Conservation (phyloP, 2,113 vertebrate genomes). For the Ophthalmolycus amberensis region DNA sequence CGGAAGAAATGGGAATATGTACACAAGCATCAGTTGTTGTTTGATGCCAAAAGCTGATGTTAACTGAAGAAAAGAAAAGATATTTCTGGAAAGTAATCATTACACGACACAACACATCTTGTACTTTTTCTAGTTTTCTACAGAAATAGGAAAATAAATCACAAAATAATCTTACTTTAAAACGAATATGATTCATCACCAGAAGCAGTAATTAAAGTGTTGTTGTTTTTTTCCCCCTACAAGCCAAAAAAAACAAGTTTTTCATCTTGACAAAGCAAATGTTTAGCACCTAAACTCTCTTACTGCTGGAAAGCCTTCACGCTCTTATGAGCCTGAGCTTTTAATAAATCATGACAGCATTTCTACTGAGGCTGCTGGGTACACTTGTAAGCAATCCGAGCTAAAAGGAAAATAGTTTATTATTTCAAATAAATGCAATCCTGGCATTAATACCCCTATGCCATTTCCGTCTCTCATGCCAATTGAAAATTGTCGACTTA, state of each 20-base stretch:
- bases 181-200: neutral
- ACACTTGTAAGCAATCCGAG: slow-evolving; percentile 32
- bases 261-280: slow-evolving; percentile 6
- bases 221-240: neutral
- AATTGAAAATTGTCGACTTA: slow-evolving; percentile 27
- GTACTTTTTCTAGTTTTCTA: neutral
- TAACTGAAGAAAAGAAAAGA: neutral
- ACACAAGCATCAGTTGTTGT: too few relatives aligned
- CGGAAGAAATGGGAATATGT: neutral
- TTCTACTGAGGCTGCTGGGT: slow-evolving; percentile 14
- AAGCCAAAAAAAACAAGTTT: neutral
- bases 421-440: slow-evolving; percentile 49
- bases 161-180: neutral
- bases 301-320: slow-evolving; percentile 1
- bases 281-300: slow-evolving; percentile 15
- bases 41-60: neutral
- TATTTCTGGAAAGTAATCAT: slow-evolving; percentile 5
- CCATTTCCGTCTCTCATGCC: slow-evolving; percentile 20
- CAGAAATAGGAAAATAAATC: neutral
- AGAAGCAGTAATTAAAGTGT: slow-evolving; percentile 6
- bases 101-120: neutral
- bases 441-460: slow-evolving; percentile 25
- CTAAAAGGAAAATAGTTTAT: slow-evolving; percentile 21
- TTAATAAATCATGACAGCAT: slow-evolving; percentile 54
- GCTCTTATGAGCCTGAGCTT: slow-evolving; percentile 23